Conservation (phyloP, 2,113 vertebrate species). For the Crotalus horridus region DNA sequence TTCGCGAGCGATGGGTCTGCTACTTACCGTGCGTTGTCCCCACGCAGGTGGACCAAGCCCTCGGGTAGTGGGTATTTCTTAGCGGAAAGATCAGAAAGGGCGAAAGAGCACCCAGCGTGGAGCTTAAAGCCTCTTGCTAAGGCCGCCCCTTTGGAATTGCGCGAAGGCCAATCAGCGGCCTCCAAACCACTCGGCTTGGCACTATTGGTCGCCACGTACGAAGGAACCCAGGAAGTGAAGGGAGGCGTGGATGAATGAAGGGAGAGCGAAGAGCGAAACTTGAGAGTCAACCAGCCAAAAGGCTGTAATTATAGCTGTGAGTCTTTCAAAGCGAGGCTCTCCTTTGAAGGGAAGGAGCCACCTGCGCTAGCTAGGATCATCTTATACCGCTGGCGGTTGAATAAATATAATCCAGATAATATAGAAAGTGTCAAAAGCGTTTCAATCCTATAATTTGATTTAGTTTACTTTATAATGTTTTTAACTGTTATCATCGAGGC, state of each 20-base stretch:
- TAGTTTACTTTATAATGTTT: background rate
- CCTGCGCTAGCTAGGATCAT: background rate
- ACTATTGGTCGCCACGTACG: background rate
- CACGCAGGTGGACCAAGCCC: background rate
- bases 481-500: background rate
- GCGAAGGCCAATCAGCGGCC: background rate
- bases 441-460: background rate
- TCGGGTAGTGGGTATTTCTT: rapidly evolving
- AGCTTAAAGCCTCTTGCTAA: background rate
- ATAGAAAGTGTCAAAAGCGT: background rate
- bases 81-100: background rate
- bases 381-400: background rate
- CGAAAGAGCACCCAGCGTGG: too few relatives aligned
- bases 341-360: background rate
- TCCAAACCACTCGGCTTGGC: rapidly evolving
- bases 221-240: background rate
- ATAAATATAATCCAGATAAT: background rate
- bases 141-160: background rate
- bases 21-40: background rate
- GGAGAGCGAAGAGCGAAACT: background rate
- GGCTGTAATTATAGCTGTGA: too few relatives aligned
- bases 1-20: too few relatives aligned
- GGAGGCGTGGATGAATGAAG: background rate
- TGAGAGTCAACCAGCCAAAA: background rate
- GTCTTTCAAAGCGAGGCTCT: background rate